These are phyloP conservation scores for Lasioglossum figueresi DNA, from an alignment of 2,888 invertebrate species.

Conservation along the genomic window DNA sequence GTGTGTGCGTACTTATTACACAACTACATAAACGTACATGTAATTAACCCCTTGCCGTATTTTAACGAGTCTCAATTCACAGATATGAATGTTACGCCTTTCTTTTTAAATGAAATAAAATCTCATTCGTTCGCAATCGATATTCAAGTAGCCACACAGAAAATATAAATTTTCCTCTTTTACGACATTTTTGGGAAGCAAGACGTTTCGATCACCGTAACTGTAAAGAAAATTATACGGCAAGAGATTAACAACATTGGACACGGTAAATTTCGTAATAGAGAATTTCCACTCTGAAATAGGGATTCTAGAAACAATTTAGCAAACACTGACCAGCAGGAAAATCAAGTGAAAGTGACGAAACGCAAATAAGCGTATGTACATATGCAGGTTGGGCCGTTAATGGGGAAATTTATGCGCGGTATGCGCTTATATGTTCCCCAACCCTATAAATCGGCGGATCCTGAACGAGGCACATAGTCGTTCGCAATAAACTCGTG, in stretches of 20 bases:
- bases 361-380: constrained; percentile 38
- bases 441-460: constrained; percentile 61
- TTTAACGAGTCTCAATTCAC: too few relatives aligned
- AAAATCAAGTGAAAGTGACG: constrained; percentile 39
- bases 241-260: not conserved
- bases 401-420: constrained; percentile 59
- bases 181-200: too few relatives aligned
- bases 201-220: too few relatives aligned
- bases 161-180: too few relatives aligned
- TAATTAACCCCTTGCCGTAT: too few relatives aligned
- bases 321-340: not conserved
- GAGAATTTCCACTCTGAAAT: not conserved
- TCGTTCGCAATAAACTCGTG: constrained; percentile 76
- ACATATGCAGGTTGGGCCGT: constrained; percentile 22
- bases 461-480: constrained; percentile 51
- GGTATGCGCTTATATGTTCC: constrained; percentile 55
- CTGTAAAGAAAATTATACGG: too few relatives aligned
- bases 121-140: too few relatives aligned
- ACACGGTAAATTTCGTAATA: not conserved
- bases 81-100: too few relatives aligned
- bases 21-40: too few relatives aligned
- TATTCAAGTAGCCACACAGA: too few relatives aligned
- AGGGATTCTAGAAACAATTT: not conserved
- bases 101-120: too few relatives aligned
- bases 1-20: too few relatives aligned